Base-by-base conservation (phyloP, 2,888 invertebrate species). In the Caenorhabditis sp. region DNA sequence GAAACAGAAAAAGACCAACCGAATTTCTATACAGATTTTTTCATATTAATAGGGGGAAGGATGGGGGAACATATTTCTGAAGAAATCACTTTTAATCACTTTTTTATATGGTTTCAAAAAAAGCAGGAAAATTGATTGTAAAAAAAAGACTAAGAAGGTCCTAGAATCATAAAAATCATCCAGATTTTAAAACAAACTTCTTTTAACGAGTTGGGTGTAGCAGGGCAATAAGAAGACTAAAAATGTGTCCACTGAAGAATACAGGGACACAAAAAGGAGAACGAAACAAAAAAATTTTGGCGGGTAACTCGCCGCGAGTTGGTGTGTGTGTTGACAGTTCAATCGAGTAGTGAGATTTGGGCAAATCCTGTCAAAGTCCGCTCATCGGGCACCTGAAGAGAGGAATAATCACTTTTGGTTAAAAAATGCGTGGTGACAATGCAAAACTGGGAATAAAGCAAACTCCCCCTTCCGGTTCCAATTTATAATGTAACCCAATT, bases 341-440 rank as follows among this genome's bases (percentile, higher is more conserved):
- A 84, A 58, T 84, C 84, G 59, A 85, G 82, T 93, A 97, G 95
- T 90, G 97, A 97, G 93, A 99, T 95, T 94, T 98, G 98, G 93
- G 98, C 99, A 94, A 95, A 98, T 92, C 98, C 98, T 92, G 98
- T 95, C 89, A 99, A 94, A 58, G 97, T 95, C 92, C 96, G 96
- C 93, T 98, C 98, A 93, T 98, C 98, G 74, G 96, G 95, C 6
- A 90, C 75, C 87, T 89, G 84, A 72, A 38, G 3, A 24, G 26
- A 41, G 19, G 51, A 22, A 22, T 24, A 26, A 10, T 38, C 12
- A 38, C 6, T 38, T 6, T 38, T 10, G 31, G 7, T 6, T 6
- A 31, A 4, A 31, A 31, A 31, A 6, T 31, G 7, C 31, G 31
- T 4, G 31, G n/a, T n/a, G n/a, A n/a, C n/a, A n/a, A n/a, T n/a